Conservation (phyloP, 2,888 invertebrate species). For the Atrina japonica region DNA sequence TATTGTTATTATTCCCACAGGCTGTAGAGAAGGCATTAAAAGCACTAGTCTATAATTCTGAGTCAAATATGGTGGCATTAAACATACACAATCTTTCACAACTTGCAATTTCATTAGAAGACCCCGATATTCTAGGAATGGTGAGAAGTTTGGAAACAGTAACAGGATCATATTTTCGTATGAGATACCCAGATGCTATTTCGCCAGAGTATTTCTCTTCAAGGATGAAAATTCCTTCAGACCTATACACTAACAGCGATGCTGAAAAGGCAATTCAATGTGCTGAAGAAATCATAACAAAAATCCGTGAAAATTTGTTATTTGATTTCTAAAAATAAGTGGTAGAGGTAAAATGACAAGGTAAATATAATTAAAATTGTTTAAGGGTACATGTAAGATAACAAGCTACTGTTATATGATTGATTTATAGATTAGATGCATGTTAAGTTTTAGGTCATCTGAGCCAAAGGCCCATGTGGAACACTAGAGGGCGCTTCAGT, state of each 20-base stretch:
- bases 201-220: no score
- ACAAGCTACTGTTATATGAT: no score
- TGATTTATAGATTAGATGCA: no score
- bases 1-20: background rate
- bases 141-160: background rate
- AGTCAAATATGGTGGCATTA: background rate
- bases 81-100: background rate
- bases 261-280: slow-evolving; percentile 1
- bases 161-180: slow-evolving; percentile 5
- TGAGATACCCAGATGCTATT: slow-evolving; percentile 17
- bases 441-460: no score
- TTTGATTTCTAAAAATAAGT: no score
- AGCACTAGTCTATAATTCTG: background rate
- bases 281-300: background rate
- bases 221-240: background rate
- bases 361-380: no score
- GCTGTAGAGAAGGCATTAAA: slow-evolving; percentile 1
- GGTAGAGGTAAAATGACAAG: no score
- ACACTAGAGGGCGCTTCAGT: no score
- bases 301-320: no score
- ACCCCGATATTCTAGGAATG: background rate
- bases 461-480: no score
- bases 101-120: background rate
- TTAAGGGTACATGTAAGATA: no score
- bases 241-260: slow-evolving; percentile 9